Conservation (phyloP, 2,888 invertebrate species). For the Meteorus cinctellus region DNA sequence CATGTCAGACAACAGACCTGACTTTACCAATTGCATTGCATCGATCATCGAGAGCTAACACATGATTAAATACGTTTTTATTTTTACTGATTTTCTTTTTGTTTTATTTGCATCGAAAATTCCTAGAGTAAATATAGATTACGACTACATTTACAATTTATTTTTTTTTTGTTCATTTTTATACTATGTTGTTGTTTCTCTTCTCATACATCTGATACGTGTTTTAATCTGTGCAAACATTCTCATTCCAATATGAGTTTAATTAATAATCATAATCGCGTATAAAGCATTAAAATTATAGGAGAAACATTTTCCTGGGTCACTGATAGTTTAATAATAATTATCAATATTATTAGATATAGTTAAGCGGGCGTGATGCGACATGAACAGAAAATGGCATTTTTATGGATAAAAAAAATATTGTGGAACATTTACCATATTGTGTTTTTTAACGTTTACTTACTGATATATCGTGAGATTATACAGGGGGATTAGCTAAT, state of each 20-base stretch:
- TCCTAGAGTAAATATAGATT: slow-evolving; percentile 29
- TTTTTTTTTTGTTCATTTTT: slow-evolving; percentile 27
- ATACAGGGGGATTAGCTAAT: slow-evolving; percentile 71
- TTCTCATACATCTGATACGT: slow-evolving; percentile 24
- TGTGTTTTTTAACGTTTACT: slow-evolving; percentile 63
- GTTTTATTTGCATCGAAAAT: slow-evolving; percentile 18
- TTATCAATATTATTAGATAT: slow-evolving; percentile 51
- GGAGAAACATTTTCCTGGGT: slow-evolving; percentile 62
- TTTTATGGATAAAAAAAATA: slow-evolving; percentile 50
- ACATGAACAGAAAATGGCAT: slow-evolving; percentile 54
- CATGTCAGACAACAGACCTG: slow-evolving; percentile 1
- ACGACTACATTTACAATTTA: slow-evolving; percentile 32
- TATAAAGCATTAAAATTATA: slow-evolving; percentile 62
- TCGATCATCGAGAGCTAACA: slow-evolving; percentile 19
- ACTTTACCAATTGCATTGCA: background rate
- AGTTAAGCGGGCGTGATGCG: slow-evolving; percentile 57
- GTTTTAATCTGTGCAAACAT: slow-evolving; percentile 48
- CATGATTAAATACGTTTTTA: slow-evolving; percentile 45
- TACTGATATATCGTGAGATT: slow-evolving; percentile 70
- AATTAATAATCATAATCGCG: slow-evolving; percentile 49
- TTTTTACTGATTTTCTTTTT: slow-evolving; percentile 31
- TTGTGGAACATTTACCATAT: slow-evolving; percentile 69
- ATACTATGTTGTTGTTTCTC: background rate
- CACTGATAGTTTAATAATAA: slow-evolving; percentile 60
- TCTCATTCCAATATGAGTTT: slow-evolving; percentile 35